These are phyloP conservation scores for Desmodus rotundus DNA, from an alignment of 2,113 vertebrate species.

Conservation along the genomic window DNA sequence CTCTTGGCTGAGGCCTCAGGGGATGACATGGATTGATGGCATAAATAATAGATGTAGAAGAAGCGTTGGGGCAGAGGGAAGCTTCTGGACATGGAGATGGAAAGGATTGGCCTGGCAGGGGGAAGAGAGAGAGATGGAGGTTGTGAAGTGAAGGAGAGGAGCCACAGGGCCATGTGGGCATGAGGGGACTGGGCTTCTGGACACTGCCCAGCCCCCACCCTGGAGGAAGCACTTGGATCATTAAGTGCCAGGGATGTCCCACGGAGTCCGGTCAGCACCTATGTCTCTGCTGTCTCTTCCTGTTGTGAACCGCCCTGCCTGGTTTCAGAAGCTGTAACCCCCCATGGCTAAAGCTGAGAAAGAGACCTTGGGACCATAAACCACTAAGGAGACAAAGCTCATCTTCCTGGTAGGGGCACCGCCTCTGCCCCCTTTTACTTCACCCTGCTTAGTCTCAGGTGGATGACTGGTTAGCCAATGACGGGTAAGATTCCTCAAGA, in stretches of 20 bases:
- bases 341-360: too few species aligned
- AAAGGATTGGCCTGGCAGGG: not conserved
- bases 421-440: too few species aligned
- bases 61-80: not conserved
- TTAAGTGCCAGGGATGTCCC: not conserved
- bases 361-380: too few species aligned
- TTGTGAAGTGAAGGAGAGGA: accelerated
- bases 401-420: too few species aligned
- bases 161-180: accelerated
- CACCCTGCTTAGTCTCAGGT: too few species aligned
- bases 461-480: too few species aligned
- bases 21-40: not conserved
- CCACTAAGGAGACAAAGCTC: too few species aligned
- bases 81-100: not conserved
- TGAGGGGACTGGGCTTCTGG: not conserved
- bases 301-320: not conserved
- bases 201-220: accelerated
- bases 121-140: not conserved
- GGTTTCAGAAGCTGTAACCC: too few species aligned
- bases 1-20: not conserved
- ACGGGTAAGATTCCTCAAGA: too few species aligned
- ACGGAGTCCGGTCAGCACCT: not conserved
- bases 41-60: not conserved
- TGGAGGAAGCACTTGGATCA: not conserved
- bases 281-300: not conserved